Base-by-base conservation (phyloP, 2,113 vertebrate species). In the Barbus barbus region DNA sequence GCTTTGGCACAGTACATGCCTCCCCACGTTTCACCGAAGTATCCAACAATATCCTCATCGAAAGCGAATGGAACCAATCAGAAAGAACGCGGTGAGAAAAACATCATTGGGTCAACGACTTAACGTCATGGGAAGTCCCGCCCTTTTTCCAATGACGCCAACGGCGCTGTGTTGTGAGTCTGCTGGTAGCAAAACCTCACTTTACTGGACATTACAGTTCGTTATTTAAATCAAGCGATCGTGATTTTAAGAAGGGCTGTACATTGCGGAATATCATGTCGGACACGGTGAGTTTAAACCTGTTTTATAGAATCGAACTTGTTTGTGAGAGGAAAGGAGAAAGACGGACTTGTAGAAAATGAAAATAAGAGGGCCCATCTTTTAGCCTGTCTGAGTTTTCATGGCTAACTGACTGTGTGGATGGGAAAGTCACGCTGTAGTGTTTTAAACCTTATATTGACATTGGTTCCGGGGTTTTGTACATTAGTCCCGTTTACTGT, bases 251-350 rank as follows among this genome's bases (percentile, higher is more conserved):
- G 20, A 78, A 77, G 69, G n/a, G 67, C 69, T 72, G 36, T 33
- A 38, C 67, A 71, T 28, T 73, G 72, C 24, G 51, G 14, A 56
- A 18, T 72, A 92, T n/a, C 74, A 95, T 95, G 94, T 95, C 94
- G 83, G 94, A 95, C 56, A 93, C 94, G 93, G 94, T 95, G 69
- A 91, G 92, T 83, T 38, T 5, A 56, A 36, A 73, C 7, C 0
- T 12, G 22, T 65, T 2, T 11, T n/a, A 2, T 1, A 11, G 5
- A 77, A 61, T 44, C 22, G 36, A 61, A 33, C 22, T 24, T 33
- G 31, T 28, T 28, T 24, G 13, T 6, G 41, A 28, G 0, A 51
- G 13, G 22, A 85, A 20, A 58, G 12, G 9, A 48, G 33, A 78
- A 56, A 67, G 41, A 84, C 51, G 61, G 74, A 11, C 44, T 75